These are phyloP conservation scores for Lordiphosa clarofinis DNA, from an alignment of 1,140 invertebrate species.

Conservation along the genomic window DNA sequence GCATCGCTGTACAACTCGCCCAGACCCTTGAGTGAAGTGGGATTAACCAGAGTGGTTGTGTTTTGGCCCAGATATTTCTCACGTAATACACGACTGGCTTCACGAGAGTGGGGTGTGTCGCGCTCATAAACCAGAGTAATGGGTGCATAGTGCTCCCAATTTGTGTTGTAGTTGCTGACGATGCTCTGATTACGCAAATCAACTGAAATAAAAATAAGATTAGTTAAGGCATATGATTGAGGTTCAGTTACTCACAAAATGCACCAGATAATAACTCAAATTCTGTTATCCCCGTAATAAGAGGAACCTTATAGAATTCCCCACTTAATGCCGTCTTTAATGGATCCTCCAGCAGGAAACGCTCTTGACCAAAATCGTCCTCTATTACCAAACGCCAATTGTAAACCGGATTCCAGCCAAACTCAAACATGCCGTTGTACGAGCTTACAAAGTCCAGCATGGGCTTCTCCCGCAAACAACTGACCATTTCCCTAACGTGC, in stretches of 20 bases:
- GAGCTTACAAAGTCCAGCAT: conserved; percentile 82
- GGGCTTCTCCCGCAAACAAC: conserved; percentile 47
- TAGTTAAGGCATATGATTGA: conserved; percentile 40
- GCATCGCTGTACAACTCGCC: conserved; percentile 81
- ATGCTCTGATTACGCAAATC: conserved; percentile 50
- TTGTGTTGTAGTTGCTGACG: conserved; percentile 68
- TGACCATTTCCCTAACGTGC: conserved; percentile 32
- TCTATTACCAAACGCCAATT: conserved; percentile 86
- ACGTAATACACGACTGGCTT: conserved; percentile 64
- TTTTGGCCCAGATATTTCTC: conserved; percentile 44
- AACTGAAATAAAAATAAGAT: conserved; percentile 16
- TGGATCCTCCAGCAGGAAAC: conserved; percentile 84
- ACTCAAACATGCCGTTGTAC: conserved; percentile 80
- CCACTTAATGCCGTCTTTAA: conserved; percentile 81
- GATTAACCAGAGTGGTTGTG: conserved; percentile 21
- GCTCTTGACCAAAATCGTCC: conserved; percentile 84
- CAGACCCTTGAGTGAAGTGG: conserved; percentile 39
- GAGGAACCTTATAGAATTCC: conserved; percentile 84
- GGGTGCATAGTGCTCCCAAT: conserved; percentile 81
- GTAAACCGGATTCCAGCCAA: conserved; percentile 81
- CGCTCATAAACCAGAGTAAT: conserved; percentile 82
- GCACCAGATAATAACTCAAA: conserved; percentile 84
- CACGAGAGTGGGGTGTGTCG: conserved; percentile 77
- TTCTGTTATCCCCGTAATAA: conserved; percentile 84
- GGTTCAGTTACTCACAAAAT: conserved; percentile 62